Evolutionary conservation across 30 jellyfish, hydroid and myxozoan species (phyloP).

Genomic region (Catostylus mosaicus): DNA sequence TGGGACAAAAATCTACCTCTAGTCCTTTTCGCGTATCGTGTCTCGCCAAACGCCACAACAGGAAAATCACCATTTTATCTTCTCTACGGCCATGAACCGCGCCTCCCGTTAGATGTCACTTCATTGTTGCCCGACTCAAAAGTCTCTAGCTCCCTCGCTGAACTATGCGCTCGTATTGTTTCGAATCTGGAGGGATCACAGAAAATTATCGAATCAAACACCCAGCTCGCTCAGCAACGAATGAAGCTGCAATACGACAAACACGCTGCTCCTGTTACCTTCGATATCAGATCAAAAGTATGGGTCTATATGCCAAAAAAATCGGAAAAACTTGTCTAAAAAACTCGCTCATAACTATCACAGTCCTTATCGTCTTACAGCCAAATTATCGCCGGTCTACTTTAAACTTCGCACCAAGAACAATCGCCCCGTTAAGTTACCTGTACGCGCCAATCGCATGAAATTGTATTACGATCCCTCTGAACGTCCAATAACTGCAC

Average conservation of each 20-base stretch:
- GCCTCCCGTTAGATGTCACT: conserved; percentile 27
- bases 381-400: conserved; percentile 51
- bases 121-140: conserved; percentile 21
- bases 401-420: conserved; percentile 19
- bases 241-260: conserved; percentile 49
- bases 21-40: too few relatives aligned
- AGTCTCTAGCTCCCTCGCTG: conserved; percentile 26
- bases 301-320: conserved; percentile 53
- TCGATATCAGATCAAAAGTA: conserved; percentile 28
- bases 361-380: conserved; percentile 40
- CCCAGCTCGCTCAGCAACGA: conserved; percentile 37
- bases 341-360: conserved; percentile 35
- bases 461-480: conserved; percentile 20
- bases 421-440: conserved; percentile 17
- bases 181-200: conserved; percentile 20
- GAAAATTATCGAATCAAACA: background rate
- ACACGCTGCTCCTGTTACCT: conserved; percentile 24
- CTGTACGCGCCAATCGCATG: conserved; percentile 25
- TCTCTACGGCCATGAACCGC: conserved; percentile 40
- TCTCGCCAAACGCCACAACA: conserved; percentile 44
- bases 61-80: conserved; percentile 56
- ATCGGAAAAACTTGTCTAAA: conserved; percentile 33
- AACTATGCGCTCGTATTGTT: conserved; percentile 33
- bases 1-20: conserved; percentile 55
- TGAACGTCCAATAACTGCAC: background rate